Evolutionary conservation across 2,113 vertebrate species (phyloP).

Genomic region (Murina feae): DNA sequence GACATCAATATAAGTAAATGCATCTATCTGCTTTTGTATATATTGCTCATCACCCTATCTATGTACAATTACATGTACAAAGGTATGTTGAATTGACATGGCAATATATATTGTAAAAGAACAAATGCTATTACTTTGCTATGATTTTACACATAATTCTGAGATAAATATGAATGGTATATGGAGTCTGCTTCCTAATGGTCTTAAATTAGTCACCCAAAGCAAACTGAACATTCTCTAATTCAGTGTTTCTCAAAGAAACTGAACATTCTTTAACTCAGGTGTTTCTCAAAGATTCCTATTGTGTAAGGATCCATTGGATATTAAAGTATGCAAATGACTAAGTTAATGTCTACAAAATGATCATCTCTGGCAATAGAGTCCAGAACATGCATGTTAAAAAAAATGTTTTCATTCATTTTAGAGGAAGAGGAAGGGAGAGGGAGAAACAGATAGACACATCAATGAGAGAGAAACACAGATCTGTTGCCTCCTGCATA

Average conservation of each 20-base stretch:
- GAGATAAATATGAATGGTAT: neutral
- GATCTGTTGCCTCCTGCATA: no score
- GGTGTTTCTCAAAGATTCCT: neutral
- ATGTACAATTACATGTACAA: neutral
- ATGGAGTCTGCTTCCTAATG: neutral
- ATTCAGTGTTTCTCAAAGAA: neutral
- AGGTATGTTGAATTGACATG: neutral
- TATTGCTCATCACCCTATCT: neutral
- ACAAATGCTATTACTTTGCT: neutral
- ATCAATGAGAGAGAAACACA: no score
- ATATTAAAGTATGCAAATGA: neutral
- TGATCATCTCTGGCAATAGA: neutral
- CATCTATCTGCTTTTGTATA: neutral
- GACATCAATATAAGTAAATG: neutral
- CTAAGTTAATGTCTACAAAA: neutral
- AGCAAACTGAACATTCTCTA: neutral
- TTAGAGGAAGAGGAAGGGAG: no score
- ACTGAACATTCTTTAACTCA: neutral
- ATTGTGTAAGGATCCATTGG: neutral
- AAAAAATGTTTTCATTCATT: no score
- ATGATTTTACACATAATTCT: neutral
- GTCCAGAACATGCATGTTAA: neutral
- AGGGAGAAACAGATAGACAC: no score
- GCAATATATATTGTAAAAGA: neutral
- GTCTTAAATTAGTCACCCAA: neutral